Conservation (phyloP, 1,140 invertebrate species). For the Anastrepha obliqua region DNA sequence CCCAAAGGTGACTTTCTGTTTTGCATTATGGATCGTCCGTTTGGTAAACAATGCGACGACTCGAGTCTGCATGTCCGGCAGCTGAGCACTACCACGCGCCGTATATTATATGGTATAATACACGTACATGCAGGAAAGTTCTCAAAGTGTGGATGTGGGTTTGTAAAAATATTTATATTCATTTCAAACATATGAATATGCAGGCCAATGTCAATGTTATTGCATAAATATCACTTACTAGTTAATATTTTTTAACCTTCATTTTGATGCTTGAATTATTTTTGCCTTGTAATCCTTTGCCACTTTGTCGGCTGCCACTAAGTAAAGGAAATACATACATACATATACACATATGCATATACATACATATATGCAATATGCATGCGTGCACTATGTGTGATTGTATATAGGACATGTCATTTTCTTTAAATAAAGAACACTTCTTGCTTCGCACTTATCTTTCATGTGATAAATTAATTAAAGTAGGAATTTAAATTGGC, state of each 20-base stretch:
- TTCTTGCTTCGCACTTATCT: no score
- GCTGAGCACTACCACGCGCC: no score
- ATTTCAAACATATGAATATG: neutral
- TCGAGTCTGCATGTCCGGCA: neutral
- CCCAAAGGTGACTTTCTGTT: constrained; percentile 28
- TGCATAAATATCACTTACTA: neutral
- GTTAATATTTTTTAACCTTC: constrained; percentile 15
- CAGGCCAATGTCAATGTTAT: constrained; percentile 44
- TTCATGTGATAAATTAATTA: no score
- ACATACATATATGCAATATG: no score
- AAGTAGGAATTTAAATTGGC: no score
- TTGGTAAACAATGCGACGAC: neutral
- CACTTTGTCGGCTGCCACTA: neutral
- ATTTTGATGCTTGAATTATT: constrained; percentile 2
- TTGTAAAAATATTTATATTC: neutral
- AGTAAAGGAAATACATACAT: neutral
- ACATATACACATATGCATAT: neutral
- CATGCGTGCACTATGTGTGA: no score
- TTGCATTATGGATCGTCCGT: neutral
- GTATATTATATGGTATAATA: no score
- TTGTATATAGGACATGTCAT: no score
- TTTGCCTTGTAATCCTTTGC: neutral
- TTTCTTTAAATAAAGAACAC: no score
- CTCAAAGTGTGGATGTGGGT: no score
- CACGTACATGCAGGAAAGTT: no score